Conservation (phyloP, 2,797 vertebrate species). For the Dryobates pubescens region DNA sequence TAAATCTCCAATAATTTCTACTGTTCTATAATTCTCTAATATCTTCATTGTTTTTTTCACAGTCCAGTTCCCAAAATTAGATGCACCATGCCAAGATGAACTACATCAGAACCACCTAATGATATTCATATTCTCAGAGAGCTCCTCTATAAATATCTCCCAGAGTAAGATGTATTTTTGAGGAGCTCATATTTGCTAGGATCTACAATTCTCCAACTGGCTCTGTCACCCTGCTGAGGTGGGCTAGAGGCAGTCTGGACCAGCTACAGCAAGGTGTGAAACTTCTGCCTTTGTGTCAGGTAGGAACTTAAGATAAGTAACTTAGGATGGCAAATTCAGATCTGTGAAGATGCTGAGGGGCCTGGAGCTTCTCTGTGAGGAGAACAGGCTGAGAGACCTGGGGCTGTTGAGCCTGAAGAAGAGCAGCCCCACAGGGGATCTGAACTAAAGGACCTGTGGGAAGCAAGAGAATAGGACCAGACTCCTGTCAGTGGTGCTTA, state of each 20-base stretch:
- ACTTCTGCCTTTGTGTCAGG: neutral
- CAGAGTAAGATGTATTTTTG: neutral
- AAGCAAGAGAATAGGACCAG: too few species aligned
- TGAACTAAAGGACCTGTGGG: too few species aligned
- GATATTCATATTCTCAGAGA: neutral
- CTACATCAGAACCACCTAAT: neutral
- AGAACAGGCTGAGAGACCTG: too few species aligned
- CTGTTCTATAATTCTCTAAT: neutral
- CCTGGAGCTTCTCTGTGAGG: too few species aligned
- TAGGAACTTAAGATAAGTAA: rapidly evolving
- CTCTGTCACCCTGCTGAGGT: neutral
- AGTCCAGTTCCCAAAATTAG: neutral
- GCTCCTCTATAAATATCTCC: neutral
- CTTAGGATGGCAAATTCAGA: too few species aligned
- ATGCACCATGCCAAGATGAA: neutral
- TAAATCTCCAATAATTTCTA: neutral
- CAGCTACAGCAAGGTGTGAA: neutral
- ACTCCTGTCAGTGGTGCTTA: too few species aligned
- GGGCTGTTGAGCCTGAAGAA: too few species aligned
- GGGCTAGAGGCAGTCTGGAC: neutral
- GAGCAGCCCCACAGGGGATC: too few species aligned
- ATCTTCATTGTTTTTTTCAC: neutral
- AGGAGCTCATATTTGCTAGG: neutral
- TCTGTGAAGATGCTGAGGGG: too few species aligned
- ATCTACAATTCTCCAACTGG: neutral